These are phyloP conservation scores for Dasyornis broadbenti DNA, from an alignment of 2,113 vertebrate genomes.

Conservation along the genomic window DNA sequence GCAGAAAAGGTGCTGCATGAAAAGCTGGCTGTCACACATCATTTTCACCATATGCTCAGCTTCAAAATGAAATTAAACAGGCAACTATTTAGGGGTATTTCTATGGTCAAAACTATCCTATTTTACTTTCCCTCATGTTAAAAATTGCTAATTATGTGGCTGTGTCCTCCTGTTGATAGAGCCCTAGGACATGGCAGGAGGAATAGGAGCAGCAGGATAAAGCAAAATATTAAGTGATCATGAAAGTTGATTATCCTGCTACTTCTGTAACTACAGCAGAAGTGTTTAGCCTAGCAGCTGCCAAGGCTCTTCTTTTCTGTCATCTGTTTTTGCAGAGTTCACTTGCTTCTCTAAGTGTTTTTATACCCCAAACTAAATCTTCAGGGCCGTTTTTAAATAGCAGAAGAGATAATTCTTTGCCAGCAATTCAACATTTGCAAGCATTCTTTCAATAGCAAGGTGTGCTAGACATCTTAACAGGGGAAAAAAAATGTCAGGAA, in stretches of 20 bases:
- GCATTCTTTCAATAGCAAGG: background rate
- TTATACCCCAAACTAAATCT: background rate
- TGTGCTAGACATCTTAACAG: background rate
- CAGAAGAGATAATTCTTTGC: background rate
- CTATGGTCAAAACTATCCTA: background rate
- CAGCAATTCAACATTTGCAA: background rate
- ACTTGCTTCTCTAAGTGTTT: background rate
- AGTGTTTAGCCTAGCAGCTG: background rate
- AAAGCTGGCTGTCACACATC: background rate
- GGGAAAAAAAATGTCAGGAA: background rate
- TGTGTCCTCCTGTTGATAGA: background rate
- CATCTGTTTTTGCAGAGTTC: background rate
- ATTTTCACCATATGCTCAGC: background rate
- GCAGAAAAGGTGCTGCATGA: background rate
- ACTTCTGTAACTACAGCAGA: background rate
- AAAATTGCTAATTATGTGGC: background rate
- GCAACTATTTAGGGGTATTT: background rate
- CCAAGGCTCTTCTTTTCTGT: background rate
- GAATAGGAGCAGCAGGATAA: background rate
- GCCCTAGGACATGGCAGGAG: background rate
- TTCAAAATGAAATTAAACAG: background rate
- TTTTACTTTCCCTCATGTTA: fast-evolving
- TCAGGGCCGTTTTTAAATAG: background rate
- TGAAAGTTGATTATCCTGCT: background rate
- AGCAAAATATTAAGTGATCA: background rate